Conservation (phyloP, 2,888 invertebrate species). For the Blera fallax region DNA sequence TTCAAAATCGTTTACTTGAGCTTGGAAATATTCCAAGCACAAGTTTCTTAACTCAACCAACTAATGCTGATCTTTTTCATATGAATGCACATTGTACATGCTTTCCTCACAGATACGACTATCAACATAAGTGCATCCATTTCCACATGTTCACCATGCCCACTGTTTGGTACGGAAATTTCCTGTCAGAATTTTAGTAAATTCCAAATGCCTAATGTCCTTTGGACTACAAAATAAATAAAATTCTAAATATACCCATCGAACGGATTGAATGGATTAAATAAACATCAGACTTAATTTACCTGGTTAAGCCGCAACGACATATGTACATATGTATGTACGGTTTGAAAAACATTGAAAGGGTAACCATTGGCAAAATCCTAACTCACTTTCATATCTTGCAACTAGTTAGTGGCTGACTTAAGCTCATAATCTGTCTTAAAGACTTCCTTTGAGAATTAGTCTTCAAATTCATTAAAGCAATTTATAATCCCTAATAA, state of each 20-base stretch:
- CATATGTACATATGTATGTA: too few species aligned
- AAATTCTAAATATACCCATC: not conserved
- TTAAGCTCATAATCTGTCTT: slow-evolving; percentile 53
- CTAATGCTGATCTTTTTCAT: too few species aligned
- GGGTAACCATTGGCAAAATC: slow-evolving; percentile 36
- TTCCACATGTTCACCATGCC: slow-evolving; percentile 9
- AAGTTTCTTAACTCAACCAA: too few species aligned
- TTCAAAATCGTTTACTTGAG: too few species aligned
- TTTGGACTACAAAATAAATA: not conserved
- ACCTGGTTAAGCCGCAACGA: not conserved
- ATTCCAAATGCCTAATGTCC: not conserved
- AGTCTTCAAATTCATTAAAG: slow-evolving; percentile 42
- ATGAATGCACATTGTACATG: not conserved
- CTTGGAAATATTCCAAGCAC: too few species aligned
- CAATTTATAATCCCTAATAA: slow-evolving; percentile 24
- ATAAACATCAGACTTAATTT: not conserved
- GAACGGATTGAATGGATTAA: slow-evolving; percentile 36
- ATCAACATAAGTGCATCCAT: too few species aligned
- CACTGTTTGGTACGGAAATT: not conserved
- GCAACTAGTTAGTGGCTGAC: not conserved
- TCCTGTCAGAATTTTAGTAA: not conserved
- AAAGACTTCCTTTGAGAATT: slow-evolving; percentile 19
- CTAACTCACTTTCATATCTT: not conserved
- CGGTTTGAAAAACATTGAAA: not conserved
- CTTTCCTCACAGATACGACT: not conserved